Base-by-base conservation (phyloP, 2,888 invertebrate species). In the Lucinisca nassula region DNA sequence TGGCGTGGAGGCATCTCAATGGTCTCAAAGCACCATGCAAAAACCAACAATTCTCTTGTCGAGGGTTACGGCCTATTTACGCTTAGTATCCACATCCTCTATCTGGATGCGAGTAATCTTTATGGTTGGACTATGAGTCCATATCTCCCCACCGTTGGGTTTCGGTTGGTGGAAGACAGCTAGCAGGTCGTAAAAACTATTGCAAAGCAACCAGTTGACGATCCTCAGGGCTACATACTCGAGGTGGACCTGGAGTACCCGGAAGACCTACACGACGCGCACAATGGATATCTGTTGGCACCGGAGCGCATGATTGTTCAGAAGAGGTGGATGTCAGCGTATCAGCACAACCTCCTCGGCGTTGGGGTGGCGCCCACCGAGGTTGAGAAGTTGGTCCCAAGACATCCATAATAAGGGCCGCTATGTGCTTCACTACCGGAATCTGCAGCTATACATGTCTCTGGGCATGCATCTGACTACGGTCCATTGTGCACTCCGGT, bases 371-470 rank as follows among this genome's bases (percentile, higher is more conserved):
- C 72, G n/a, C 61, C 8, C 21, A 61, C 32, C 38, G 40, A 79
- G 70, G 72, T 79, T 49, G 79, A 79, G 32, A 72, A 92, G 61
- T 91, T 95, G 91, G 80, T 93, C 1, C 83, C 88, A 2, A 92
- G n/a, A 91, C 24, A 80, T 92, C 30, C 24, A 84, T 30, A n/a
- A n/a, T n/a, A n/a, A n/a, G n/a, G n/a, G n/a, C n/a, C n/a, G n/a
- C n/a, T n/a, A n/a, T n/a, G n/a, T n/a, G n/a, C n/a, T n/a, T 61
- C 79, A n/a, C n/a, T n/a, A n/a, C n/a, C n/a, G n/a, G n/a, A n/a
- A 77, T 90, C 61, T 58, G 77, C 40, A 76, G 89, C 14, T 95
- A 96, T 87, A 84, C 95, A 0, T 90, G 95, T n/a, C 94, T 95
- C 87, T 72, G 8, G 14, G 72, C 10, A 17, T 72, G 14, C 30